Evolutionary conservation across 2,888 invertebrate species (phyloP), one percentile per base, ranked within the genome.

Genomic region (Chamaedrilus cognettii): DNA sequence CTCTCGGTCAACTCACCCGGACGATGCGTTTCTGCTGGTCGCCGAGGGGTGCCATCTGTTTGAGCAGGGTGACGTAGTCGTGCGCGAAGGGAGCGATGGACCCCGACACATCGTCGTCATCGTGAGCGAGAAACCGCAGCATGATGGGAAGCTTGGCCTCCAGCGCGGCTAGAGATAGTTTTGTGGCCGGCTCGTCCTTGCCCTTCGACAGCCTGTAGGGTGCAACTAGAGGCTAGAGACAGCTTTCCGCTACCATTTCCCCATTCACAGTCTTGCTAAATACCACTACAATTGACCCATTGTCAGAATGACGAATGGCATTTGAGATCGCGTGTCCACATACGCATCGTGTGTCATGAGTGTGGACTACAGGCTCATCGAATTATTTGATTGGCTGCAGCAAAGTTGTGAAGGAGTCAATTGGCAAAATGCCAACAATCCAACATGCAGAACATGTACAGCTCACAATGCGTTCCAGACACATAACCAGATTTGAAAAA

Each of bases 81-180:
- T 85, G 82, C 28, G 85, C 80, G 77, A 86, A 86, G n/a, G 84
- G 83, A 33, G 83, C 76, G 31, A 87, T 85, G 23, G 84, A 82
- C 19, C 80, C 79, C 0, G 86, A 87, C 0, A 87, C 86, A 74
- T 86, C 86, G 75, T 86, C 86, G 76, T 86, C 86, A 55, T 85
- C 85, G 75, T 85, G 82, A 52, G 80, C 80, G 55, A 87, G 79
- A 75, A 86, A 86, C 65, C 81, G 79, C 30, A 87, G 77, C 77
- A 86, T 77, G 51, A 85, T 76, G 1, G 83, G 81, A 50, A 86
- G 76, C 76, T 87, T 87, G 60, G 76, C 77, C 70, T 86, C 85
- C 35, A 87, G 75, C 1, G 82, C 79, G 52, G 72, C 65, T 11
- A 79, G 71, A n/a, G n/a, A n/a, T n/a, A n/a, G n/a, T n/a, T n/a